Percentiles rank a stretch among this genome's conserved stretches.
Evolutionary conservation across 2,888 invertebrate species (phyloP).

Genomic region (Hydraecia micacea): DNA sequence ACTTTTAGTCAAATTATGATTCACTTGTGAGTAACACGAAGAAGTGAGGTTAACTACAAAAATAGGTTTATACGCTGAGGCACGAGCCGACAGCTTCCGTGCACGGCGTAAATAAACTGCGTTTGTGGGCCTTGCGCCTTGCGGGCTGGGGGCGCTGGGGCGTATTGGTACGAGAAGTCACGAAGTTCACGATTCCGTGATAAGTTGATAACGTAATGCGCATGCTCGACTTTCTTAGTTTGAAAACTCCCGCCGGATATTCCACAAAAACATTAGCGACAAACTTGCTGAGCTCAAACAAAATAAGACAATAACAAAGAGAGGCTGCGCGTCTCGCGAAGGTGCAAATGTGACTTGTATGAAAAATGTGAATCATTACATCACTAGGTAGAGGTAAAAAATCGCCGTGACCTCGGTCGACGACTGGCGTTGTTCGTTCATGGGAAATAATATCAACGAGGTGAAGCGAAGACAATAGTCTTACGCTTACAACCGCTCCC

Average conservation of each 20-base stretch:
- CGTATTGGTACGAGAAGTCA: slow-evolving; percentile 63
- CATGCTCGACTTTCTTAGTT: slow-evolving; percentile 74
- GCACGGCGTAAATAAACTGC: slow-evolving; percentile 82
- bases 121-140: slow-evolving; percentile 66
- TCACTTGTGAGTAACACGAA: slow-evolving; percentile 69
- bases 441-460: slow-evolving; percentile 82
- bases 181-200: slow-evolving; percentile 72
- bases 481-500: slow-evolving; percentile 61
- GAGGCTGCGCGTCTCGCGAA: slow-evolving; percentile 39
- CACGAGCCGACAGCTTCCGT: slow-evolving; percentile 74
- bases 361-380: slow-evolving; percentile 79
- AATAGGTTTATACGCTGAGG: slow-evolving; percentile 76
- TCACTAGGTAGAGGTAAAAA: slow-evolving; percentile 83
- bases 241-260: slow-evolving; percentile 72
- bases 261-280: slow-evolving; percentile 12
- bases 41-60: slow-evolving; percentile 86
- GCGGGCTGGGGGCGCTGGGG: slow-evolving; percentile 37
- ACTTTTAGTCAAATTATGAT: slow-evolving; percentile 51
- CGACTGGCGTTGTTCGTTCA: slow-evolving; percentile 81
- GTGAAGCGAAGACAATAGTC: slow-evolving; percentile 82
- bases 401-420: slow-evolving; percentile 84
- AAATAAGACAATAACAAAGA: slow-evolving; percentile 37
- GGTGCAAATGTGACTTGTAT: slow-evolving; percentile 74
- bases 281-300: slow-evolving; percentile 26
- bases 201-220: slow-evolving; percentile 73